phyloP scores from a whole-genome alignment of 2,888 invertebrate species.

The Pristionchus maxplancki region DNA sequence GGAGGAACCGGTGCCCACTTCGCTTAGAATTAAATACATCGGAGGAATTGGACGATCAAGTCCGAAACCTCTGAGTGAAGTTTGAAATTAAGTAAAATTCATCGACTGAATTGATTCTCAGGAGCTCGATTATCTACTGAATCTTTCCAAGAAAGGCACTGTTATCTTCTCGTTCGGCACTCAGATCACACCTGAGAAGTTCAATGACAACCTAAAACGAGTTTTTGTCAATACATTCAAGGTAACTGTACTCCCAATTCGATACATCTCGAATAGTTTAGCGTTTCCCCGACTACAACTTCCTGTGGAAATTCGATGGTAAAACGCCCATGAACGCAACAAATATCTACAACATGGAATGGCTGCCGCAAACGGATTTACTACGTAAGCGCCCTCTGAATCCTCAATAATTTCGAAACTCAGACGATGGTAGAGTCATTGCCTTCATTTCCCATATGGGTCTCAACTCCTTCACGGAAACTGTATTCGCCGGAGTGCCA shows the following conservation, averaged over 20 bases:
- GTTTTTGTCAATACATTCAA: constrained; percentile 18
- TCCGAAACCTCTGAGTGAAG: constrained; percentile 19
- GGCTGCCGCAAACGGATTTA: constrained; percentile 70
- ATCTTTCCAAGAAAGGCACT: constrained; percentile 54
- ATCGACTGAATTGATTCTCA: neutral
- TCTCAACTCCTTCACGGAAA: constrained; percentile 36
- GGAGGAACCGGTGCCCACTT: constrained; percentile 47
- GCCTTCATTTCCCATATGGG: constrained; percentile 37
- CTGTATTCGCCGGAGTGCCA: constrained; percentile 12
- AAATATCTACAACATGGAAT: constrained; percentile 62
- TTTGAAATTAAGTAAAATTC: neutral
- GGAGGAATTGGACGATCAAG: constrained; percentile 44
- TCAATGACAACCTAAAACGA: neutral
- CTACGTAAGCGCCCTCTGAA: constrained; percentile 54
- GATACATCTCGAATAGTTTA: neutral
- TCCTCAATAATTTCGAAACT: no score
- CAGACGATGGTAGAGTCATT: constrained; percentile 29
- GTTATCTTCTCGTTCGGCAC: constrained; percentile 69
- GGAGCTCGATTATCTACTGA: constrained; percentile 54
- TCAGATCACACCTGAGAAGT: constrained; percentile 54
- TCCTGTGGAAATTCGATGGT: constrained; percentile 51
- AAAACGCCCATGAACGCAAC: constrained; percentile 34
- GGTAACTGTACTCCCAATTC: neutral
- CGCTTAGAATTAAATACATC: neutral
- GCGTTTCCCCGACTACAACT: constrained; percentile 49